Base-by-base conservation (phyloP, 2,797 vertebrate genomes). In the Aulostomus chinensis region DNA sequence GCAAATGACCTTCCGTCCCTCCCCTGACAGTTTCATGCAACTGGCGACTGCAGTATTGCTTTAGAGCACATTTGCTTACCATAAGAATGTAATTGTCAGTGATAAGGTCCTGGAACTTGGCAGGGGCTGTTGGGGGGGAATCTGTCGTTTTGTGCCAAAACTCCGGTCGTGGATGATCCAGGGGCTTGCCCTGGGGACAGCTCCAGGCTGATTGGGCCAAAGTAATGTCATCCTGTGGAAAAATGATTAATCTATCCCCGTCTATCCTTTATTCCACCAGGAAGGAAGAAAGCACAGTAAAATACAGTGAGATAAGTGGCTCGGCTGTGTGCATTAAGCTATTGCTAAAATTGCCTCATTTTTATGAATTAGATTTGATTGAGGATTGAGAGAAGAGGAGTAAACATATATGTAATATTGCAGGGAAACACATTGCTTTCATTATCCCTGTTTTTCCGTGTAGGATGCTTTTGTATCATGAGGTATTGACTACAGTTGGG, bases 41-140 rank as follows among this genome's bases (percentile, higher is more conserved):
- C 80, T 80, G 76, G 81, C 76, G 77, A 84, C 73, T 68, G 59
- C 70, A 51, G 54, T 77, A 86, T 87, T 90, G 82, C 86, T 87
- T 86, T 83, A 71, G 71, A 81, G 77, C 84, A 84, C 82, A 89
- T 88, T 90, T 87, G 81, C 83, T 89, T 87, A 89, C 87, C 89
- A 90, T 89, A 88, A 90, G 86, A 91, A 90, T 89, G 85, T 81
- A 84, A 91, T 92, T 91, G 91, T 88, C 81, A 83, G 58, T 72
- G 81, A 90, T 89, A 90, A 89, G 82, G 88, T 86, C 77, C 82
- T 76, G 71, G 79, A 86, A 87, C 82, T 88, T 90, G 90, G 88
- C 89, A 86, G 81, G 58, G 65, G 62, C 62, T 67, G 61, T 45
- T 13, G 31, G 49, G 36, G 47, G 58, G 32, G 53, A 5, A 45